A percentile compares a stretch with the other conserved stretches of the same genome.
phyloP scores from a whole-genome alignment of 2,888 invertebrate genomes.

The Tiphia femorata region DNA sequence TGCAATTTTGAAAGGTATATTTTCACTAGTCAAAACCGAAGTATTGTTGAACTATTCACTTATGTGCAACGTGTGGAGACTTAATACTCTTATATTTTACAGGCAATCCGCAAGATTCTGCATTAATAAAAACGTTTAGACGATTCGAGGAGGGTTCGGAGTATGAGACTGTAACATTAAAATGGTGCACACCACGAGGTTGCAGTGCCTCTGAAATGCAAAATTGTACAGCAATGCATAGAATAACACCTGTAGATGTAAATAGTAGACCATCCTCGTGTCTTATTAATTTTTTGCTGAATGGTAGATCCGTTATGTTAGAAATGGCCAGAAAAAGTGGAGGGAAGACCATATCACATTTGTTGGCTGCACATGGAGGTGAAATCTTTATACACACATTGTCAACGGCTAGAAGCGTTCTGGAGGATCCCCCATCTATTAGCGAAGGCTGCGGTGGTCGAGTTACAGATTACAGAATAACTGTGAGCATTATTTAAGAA shows the following conservation, averaged over 20 bases:
- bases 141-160: slow-evolving; percentile 76
- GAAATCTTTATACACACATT: slow-evolving; percentile 96
- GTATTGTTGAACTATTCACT: not conserved
- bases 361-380: slow-evolving; percentile 93
- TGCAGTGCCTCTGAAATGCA: slow-evolving; percentile 84
- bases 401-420: slow-evolving; percentile 84
- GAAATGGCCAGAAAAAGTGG: slow-evolving; percentile 90
- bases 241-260: slow-evolving; percentile 96
- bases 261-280: slow-evolving; percentile 97
- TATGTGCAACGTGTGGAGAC: not conserved
- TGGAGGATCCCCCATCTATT: slow-evolving; percentile 96
- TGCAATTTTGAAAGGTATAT: slow-evolving; percentile 76
- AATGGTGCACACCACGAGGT: slow-evolving; percentile 98
- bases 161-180: slow-evolving; percentile 88
- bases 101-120: slow-evolving; percentile 75
- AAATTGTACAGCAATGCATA: slow-evolving; percentile 86
- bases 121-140: slow-evolving; percentile 76
- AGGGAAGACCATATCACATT: slow-evolving; percentile 91
- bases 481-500: slow-evolving; percentile 57
- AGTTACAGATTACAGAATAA: slow-evolving; percentile 90
- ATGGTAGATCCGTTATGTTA: slow-evolving; percentile 91
- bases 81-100: slow-evolving; percentile 7
- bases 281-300: slow-evolving; percentile 95
- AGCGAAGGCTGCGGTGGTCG: slow-evolving; percentile 95
- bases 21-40: not conserved